phyloP scores from a whole-genome alignment of 2,888 invertebrate species.

The Dasypogon diadema region DNA sequence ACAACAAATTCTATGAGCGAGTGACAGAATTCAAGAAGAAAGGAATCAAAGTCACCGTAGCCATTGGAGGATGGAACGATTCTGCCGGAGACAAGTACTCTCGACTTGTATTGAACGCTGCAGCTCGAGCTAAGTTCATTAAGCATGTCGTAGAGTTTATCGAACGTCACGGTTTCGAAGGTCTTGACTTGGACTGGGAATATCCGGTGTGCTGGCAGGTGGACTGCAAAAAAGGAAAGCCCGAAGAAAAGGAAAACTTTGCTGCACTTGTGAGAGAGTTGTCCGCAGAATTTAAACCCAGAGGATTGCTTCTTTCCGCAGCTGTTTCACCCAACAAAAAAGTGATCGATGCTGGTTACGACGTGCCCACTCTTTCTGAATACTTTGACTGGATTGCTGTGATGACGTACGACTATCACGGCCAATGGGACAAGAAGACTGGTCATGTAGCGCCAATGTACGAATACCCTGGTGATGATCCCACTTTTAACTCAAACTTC shows the following conservation, averaged over 20 bases:
- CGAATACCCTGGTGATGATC: slow-evolving; percentile 78
- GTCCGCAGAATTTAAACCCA: slow-evolving; percentile 77
- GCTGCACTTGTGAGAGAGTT: slow-evolving; percentile 81
- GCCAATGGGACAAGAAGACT: slow-evolving; percentile 91
- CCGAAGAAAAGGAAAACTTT: slow-evolving; percentile 84
- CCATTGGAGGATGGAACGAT: slow-evolving; percentile 96
- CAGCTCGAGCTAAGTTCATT: slow-evolving; percentile 80
- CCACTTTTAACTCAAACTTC: slow-evolving; percentile 86
- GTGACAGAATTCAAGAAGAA: slow-evolving; percentile 79
- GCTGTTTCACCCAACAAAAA: slow-evolving; percentile 88
- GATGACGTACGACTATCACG: slow-evolving; percentile 93
- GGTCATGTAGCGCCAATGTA: slow-evolving; percentile 93
- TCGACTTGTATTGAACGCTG: slow-evolving; percentile 79
- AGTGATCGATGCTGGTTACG: slow-evolving; percentile 87
- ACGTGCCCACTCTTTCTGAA: slow-evolving; percentile 79
- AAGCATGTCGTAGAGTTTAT: slow-evolving; percentile 82
- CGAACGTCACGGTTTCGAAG: slow-evolving; percentile 85
- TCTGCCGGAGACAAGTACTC: slow-evolving; percentile 92
- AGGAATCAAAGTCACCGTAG: slow-evolving; percentile 85
- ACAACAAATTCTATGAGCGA: slow-evolving; percentile 92
- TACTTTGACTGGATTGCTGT: slow-evolving; percentile 91
- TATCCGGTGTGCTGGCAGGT: slow-evolving; percentile 94
- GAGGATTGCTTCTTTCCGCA: slow-evolving; percentile 80
- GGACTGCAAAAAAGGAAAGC: slow-evolving; percentile 85
- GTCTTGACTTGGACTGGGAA: slow-evolving; percentile 94